Evolutionary conservation across 1,140 invertebrate species (phyloP).

Genomic region (Bombus pyrosoma): DNA sequence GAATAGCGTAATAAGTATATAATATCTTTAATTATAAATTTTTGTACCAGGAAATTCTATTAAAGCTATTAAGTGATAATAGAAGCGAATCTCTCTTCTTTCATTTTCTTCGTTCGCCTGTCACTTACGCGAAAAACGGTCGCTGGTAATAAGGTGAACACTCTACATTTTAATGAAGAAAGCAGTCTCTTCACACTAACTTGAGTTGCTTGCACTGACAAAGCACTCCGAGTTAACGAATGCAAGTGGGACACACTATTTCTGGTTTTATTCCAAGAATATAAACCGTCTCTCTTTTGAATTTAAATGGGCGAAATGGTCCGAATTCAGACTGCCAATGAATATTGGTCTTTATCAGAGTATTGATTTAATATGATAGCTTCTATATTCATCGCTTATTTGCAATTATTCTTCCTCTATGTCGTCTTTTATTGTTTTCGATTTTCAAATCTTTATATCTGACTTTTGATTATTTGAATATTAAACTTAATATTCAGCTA

Average conservation of each 20-base stretch:
- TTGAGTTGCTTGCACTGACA: constrained; percentile 1
- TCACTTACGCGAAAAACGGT: constrained; percentile 5
- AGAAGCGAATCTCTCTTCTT: not conserved
- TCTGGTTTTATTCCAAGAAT: constrained; percentile 12
- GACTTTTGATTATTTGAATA: too few species aligned
- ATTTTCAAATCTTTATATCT: too few species aligned
- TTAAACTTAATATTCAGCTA: too few species aligned
- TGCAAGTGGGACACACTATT: constrained; percentile 14
- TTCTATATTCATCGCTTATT: too few species aligned
- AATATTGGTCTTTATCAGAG: too few species aligned
- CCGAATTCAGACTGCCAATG: not conserved
- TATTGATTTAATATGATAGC: too few species aligned
- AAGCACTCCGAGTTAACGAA: constrained; percentile 16
- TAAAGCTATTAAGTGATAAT: too few species aligned
- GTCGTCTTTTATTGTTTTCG: too few species aligned
- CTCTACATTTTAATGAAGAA: constrained; percentile 40
- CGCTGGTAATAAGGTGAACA: constrained; percentile 18
- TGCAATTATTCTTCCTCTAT: too few species aligned
- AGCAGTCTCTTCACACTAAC: constrained; percentile 17
- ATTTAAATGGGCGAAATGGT: not conserved
- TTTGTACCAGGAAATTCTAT: too few species aligned
- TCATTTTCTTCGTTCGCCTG: constrained; percentile 4
- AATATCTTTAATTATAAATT: too few species aligned
- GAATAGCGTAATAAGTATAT: too few species aligned
- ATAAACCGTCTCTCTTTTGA: not conserved